Base-by-base conservation (phyloP, 1,140 invertebrate genomes). In the Bombus sibiricus region DNA sequence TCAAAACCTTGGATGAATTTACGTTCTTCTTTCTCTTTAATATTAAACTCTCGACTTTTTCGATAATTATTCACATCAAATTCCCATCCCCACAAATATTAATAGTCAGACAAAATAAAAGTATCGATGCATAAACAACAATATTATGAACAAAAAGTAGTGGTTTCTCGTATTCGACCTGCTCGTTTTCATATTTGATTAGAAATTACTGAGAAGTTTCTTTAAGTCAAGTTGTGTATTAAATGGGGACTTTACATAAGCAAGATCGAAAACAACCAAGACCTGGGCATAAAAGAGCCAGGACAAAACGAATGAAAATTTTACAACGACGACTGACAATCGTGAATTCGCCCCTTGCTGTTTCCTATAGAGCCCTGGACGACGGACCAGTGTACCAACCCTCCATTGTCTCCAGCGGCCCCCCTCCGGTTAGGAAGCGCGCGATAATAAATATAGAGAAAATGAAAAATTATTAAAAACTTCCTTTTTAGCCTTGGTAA, bases 401-500 rank as follows among this genome's bases (percentile, higher is more conserved):
- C 93, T 94, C 92, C 92, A 94, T 95, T 95, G 94, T 95, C 93
- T 94, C 91, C 86, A 87, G 88, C 92, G 88, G 89, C 90, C 86
- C 72, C 80, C 88, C 92, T 91, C 88, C 91, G 93, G 95, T 94
- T 95, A 95, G 94, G 93, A 95, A 95, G 94, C 93, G 94, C 92
- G 92, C 92, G 94, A 95, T 95, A 95, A 95, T 95, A 95, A 95
- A 95, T 95, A 95, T 95, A 95, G 94, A 94, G 94, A 95, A 95
- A 95, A 95, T 95, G 94, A 95, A 95, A 95, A 95, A 95, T 95
- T 95, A 95, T 95, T 95, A 95, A 95, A 95, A 95, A 95, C 94
- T 95, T 95, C 94, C 94, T 95, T 95, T 95, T 95, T 95, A 94
- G 93, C 94, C 93, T 93, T 92, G 92, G 94, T 94, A 95, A 95